Evolutionary conservation across 2,888 invertebrate genomes (phyloP), one percentile per base, ranked within the genome.

Genomic region (Epistrophe grossulariae): DNA sequence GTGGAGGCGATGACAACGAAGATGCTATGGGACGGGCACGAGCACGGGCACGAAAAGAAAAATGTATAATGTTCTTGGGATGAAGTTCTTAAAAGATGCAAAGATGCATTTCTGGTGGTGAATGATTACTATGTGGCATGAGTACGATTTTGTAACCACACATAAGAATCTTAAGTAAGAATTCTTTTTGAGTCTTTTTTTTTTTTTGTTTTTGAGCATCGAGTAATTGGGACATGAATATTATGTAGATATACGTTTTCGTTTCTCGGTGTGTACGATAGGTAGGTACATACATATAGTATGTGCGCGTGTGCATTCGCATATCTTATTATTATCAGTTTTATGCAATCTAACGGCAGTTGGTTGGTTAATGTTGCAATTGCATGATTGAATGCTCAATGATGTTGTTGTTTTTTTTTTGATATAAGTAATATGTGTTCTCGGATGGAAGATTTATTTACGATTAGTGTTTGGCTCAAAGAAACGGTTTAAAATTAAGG

Each of bases 321-420:
- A 35, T 62, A 66, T 79, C 70, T 72, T 62, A 40, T 59, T 72
- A 68, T 79, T 83, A 87, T 87, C 87, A 79, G 68, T 8, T 83
- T 83, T 83, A 87, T 83, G 83, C 83, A 87, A 87, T 87, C 83
- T 87, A 87, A 87, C 87, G 87, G 87, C 83, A 71, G 71, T 83
- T 87, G 60, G 66, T 68, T 74, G 74, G 83, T 76, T 87, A 87
- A 87, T 87, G 87, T 83, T 87, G 87, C 82, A 87, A 87, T 87
- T 87, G 87, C 87, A 87, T 87, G 87, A 87, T 87, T 83, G 83
- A 87, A 87, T 87, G 87, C 79, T 87, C 79, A 87, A 83, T 87
- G 66, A 19, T 62, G 38, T 9, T 62, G 15, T 24, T 40, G 3
- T 11, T 35, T 6, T 60, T 38, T 3, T 60, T 79, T 74, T 82